Evolutionary conservation across 2,888 invertebrate species (phyloP).

Genomic region (Vesta saturnalis): DNA sequence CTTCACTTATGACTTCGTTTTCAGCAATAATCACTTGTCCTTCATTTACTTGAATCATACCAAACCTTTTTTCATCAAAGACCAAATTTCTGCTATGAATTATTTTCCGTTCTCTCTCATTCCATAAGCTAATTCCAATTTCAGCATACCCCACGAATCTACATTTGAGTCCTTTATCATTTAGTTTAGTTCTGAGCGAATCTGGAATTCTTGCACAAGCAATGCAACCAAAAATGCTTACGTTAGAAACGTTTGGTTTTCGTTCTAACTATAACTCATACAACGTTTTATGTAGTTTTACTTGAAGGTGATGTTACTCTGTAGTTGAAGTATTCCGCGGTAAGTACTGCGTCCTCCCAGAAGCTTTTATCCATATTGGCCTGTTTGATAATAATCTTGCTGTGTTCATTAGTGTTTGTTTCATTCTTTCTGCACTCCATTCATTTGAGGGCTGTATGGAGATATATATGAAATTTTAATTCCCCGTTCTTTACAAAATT

Average conservation of each 20-base stretch:
- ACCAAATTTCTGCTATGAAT: conserved; percentile 8
- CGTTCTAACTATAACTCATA: conserved; percentile 30
- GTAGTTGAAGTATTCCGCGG: conserved; percentile 45
- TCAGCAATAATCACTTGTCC: no score
- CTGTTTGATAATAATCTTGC: no score
- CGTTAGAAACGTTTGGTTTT: conserved; percentile 29
- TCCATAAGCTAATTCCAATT: conserved; percentile 4
- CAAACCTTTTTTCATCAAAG: conserved; percentile 10
- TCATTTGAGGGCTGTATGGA: conserved; percentile 38
- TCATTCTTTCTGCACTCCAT: conserved; percentile 45
- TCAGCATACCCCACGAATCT: no score
- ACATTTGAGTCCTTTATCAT: conserved; percentile 28
- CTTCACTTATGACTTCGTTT: no score
- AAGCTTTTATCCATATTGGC: no score
- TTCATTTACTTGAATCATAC: no score
- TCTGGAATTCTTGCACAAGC: no score
- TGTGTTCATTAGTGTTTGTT: no score
- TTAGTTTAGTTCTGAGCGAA: conserved; percentile 27
- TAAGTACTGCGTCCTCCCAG: conserved; percentile 42
- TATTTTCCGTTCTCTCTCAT: no score
- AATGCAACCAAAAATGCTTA: no score
- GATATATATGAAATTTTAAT: no score
- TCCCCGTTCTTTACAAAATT: not conserved
- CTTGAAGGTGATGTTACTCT: no score
- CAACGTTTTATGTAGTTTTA: conserved; percentile 31